phyloP scores from a whole-genome alignment of 2,113 vertebrate genomes.

The Stictonetta naevosa region DNA sequence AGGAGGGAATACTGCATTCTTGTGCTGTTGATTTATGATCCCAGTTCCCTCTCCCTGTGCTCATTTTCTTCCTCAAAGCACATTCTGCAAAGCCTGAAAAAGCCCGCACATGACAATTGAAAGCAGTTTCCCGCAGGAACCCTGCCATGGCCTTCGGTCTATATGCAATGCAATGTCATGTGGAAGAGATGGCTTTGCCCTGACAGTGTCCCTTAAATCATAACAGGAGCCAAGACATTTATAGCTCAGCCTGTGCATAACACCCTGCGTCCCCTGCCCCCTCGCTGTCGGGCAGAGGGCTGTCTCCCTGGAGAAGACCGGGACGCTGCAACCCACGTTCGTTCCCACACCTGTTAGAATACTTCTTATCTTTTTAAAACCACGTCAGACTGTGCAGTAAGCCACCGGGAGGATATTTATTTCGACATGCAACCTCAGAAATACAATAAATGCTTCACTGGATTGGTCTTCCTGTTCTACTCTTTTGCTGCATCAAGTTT shows the following conservation, averaged over 20 bases:
- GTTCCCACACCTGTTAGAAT: background rate
- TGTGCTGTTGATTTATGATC: background rate
- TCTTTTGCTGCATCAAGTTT: conserved; percentile 31
- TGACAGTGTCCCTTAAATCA: background rate
- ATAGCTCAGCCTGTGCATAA: background rate
- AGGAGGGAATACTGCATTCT: background rate
- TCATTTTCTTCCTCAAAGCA: background rate
- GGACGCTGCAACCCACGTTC: fast-evolving
- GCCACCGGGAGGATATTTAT: background rate
- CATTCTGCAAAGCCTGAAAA: background rate
- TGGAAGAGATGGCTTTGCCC: background rate
- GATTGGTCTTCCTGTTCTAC: background rate
- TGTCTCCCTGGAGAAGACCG: background rate
- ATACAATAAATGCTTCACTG: background rate
- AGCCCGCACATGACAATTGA: background rate
- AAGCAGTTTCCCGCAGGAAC: conserved; percentile 5
- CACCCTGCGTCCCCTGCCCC: background rate
- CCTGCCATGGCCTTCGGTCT: background rate
- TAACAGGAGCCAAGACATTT: background rate
- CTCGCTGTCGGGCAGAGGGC: background rate
- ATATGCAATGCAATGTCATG: background rate
- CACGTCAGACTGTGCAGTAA: fast-evolving
- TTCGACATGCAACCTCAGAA: background rate
- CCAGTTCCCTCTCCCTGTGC: background rate
- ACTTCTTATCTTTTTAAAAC: background rate